Percentiles rank a stretch among this genome's conserved stretches.
Conservation (phyloP, 2,888 invertebrate species). For the Theodoxus fluviatilis region DNA sequence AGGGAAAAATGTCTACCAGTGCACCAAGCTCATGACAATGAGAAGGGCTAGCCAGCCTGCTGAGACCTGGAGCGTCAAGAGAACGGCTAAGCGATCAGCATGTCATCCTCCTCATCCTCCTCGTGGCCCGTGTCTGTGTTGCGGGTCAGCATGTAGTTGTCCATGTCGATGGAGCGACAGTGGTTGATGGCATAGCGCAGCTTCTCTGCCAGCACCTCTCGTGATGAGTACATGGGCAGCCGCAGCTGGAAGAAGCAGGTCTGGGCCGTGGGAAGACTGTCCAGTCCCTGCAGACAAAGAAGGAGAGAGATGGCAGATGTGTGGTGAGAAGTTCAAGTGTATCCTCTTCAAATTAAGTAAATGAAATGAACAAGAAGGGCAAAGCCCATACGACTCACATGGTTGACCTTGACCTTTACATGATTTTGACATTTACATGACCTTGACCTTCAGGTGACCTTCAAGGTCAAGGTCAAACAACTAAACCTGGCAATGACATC, state of each 20-base stretch:
- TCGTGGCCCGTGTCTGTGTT: constrained; percentile 63
- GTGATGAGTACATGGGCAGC: constrained; percentile 72
- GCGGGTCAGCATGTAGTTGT: constrained; percentile 75
- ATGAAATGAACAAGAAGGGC: neutral
- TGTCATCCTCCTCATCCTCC: constrained; percentile 41
- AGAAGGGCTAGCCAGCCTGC: neutral
- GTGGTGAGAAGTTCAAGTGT: too few species aligned
- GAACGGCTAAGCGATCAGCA: neutral
- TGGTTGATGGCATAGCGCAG: constrained; percentile 75
- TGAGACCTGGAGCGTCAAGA: neutral
- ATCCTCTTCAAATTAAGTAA: neutral
- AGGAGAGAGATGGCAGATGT: neutral
- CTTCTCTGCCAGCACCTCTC: constrained; percentile 72
- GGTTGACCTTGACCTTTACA: neutral
- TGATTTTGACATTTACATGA: too few species aligned
- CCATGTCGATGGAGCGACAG: constrained; percentile 76
- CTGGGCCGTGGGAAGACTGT: constrained; percentile 74
- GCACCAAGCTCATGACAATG: neutral
- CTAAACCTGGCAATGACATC: too few species aligned
- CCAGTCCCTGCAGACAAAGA: constrained; percentile 50
- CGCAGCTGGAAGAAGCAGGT: constrained; percentile 73
- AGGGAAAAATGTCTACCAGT: neutral
- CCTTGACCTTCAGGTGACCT: too few species aligned
- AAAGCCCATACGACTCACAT: neutral
- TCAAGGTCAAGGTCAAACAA: too few species aligned